Evolutionary conservation across 2,888 invertebrate genomes (phyloP).

Genomic region (Drosophila putrida): DNA sequence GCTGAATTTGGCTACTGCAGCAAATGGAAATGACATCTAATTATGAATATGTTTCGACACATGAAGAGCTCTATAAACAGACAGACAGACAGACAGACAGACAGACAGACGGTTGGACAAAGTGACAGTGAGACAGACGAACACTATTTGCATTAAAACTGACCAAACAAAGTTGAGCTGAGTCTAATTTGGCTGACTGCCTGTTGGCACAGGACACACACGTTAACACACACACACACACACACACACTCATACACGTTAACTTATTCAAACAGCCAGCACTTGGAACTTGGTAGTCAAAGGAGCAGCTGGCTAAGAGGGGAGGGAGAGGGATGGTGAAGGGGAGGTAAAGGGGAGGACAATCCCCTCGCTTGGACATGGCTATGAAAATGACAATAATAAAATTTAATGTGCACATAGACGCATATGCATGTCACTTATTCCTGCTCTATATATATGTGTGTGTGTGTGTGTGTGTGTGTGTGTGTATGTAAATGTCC

Average conservation of each 20-base stretch:
- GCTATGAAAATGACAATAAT: constrained; percentile 79
- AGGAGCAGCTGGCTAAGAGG: not conserved
- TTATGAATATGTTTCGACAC: constrained; percentile 77
- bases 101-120: not conserved
- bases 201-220: constrained; percentile 57
- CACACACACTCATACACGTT: constrained; percentile 27
- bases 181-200: constrained; percentile 73
- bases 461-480: constrained; percentile 10
- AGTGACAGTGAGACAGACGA: constrained; percentile 5
- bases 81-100: not conserved
- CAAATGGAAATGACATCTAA: constrained; percentile 68
- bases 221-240: constrained; percentile 24
- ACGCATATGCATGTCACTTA: constrained; percentile 64
- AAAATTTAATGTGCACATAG: constrained; percentile 78
- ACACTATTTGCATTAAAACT: constrained; percentile 73
- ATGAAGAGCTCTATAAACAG: constrained; percentile 43
- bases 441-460: constrained; percentile 16
- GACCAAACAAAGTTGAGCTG: constrained; percentile 77
- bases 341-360: constrained; percentile 2
- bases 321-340: not conserved
- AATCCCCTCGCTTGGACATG: constrained; percentile 37
- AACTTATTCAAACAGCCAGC: constrained; percentile 66
- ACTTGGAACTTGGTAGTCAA: constrained; percentile 65
- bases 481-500: constrained; percentile 70
- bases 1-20: constrained; percentile 28